Conservation (phyloP, 2,888 invertebrate genomes). For the Ceriagrion tenellum region DNA sequence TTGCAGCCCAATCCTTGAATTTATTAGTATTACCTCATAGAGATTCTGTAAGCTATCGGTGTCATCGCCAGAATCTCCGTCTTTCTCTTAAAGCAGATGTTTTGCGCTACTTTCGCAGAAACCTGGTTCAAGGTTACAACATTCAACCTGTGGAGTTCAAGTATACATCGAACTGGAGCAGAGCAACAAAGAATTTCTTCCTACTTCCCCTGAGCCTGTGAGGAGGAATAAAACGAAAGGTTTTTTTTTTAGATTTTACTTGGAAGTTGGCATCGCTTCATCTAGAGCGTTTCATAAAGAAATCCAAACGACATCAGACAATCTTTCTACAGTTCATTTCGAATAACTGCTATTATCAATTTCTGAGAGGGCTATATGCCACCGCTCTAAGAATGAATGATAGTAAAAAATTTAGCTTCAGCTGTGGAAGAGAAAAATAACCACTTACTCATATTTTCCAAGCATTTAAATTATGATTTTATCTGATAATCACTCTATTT, state of each 20-base stretch:
- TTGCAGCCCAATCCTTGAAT: background rate
- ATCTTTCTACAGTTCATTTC: too few species aligned
- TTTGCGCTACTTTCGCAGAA: background rate
- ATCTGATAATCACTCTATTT: too few species aligned
- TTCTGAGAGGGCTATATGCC: too few species aligned
- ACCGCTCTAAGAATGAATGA: too few species aligned
- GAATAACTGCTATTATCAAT: too few species aligned
- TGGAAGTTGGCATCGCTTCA: background rate
- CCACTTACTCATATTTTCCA: too few species aligned
- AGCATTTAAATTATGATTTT: too few species aligned
- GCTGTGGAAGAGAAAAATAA: too few species aligned
- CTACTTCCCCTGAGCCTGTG: background rate
- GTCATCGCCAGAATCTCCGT: background rate
- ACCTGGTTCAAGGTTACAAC: conserved; percentile 27
- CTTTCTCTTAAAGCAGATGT: background rate
- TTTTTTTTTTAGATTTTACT: background rate
- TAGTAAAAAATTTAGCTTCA: too few species aligned
- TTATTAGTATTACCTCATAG: background rate
- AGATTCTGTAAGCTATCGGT: background rate
- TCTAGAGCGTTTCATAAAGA: too few species aligned
- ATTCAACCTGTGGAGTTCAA: conserved; percentile 15
- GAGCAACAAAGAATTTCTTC: background rate
- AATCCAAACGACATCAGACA: too few species aligned
- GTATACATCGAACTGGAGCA: background rate
- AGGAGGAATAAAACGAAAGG: background rate